Conservation (phyloP, 2,113 vertebrate genomes). For the Nothoprocta pentlandii region DNA sequence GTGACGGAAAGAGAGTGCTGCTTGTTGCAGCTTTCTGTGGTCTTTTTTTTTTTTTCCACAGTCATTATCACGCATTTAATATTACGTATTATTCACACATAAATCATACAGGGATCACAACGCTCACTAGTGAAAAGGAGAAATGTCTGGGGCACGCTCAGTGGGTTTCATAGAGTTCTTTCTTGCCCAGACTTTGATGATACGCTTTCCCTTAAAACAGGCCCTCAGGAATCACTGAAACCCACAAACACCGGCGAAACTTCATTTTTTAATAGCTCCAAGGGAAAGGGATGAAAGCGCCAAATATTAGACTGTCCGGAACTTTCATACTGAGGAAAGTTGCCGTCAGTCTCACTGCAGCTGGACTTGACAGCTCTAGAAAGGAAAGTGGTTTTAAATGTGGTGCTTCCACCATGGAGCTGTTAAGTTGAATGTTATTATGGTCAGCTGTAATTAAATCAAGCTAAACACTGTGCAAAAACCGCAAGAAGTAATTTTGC, state of each 20-base stretch:
- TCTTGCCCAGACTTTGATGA: not conserved
- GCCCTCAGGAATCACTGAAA: not conserved
- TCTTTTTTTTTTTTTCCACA: not conserved
- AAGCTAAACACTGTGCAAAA: slow-evolving; percentile 35
- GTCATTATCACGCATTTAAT: accelerated
- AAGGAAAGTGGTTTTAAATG: slow-evolving; percentile 16
- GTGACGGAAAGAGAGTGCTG: not conserved
- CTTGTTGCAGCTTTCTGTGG: accelerated
- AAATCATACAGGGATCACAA: accelerated
- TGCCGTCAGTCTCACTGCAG: not conserved
- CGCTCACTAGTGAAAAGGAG: not conserved
- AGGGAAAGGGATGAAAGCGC: not conserved
- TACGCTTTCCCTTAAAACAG: not conserved
- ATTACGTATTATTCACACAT: no score
- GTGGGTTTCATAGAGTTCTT: no score
- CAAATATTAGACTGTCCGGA: not conserved
- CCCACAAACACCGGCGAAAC: not conserved
- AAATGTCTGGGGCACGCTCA: accelerated
- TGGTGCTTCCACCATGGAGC: not conserved
- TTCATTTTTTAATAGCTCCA: not conserved
- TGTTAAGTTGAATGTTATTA: not conserved
- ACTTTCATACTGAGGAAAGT: not conserved
- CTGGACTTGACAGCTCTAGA: not conserved
- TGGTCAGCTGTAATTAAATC: slow-evolving; percentile 57
- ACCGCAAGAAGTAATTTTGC: slow-evolving; percentile 35